These are phyloP conservation scores for Florisuga fusca DNA, from an alignment of 2,797 vertebrate species.

Conservation along the genomic window DNA sequence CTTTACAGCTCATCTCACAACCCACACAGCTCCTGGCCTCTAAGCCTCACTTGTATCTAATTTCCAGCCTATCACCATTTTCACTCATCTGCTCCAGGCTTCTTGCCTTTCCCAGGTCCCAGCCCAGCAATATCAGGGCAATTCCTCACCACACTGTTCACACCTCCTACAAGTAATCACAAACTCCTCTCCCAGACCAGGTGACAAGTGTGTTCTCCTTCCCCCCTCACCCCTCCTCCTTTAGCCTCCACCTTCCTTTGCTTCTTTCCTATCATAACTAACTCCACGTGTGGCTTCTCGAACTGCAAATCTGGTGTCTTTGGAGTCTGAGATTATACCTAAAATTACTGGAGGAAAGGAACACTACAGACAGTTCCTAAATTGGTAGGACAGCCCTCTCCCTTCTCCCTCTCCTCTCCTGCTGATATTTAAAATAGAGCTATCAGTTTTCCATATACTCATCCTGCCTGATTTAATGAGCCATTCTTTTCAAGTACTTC, in stretches of 20 bases:
- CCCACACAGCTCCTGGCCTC: background rate
- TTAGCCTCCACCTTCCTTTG: background rate
- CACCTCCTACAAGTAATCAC: background rate
- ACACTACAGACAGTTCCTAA: background rate
- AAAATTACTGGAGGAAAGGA: background rate
- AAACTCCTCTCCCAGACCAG: background rate
- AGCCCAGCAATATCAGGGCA: background rate
- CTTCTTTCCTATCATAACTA: background rate
- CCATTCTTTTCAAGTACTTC: constrained; percentile 1
- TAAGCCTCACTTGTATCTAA: background rate
- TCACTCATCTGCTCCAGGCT: background rate
- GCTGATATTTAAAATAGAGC: constrained; percentile 8
- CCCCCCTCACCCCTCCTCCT: no score
- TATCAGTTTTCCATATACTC: background rate
- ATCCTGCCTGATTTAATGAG: constrained; percentile 16
- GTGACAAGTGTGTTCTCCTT: background rate
- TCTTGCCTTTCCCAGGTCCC: background rate
- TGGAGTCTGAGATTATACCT: background rate
- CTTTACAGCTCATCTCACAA: background rate
- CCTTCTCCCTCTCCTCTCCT: background rate
- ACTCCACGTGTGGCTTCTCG: background rate
- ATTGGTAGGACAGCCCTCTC: background rate
- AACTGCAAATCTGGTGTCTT: background rate
- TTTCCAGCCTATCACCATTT: background rate
- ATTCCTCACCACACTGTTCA: accelerated